Evolutionary conservation across 2,797 vertebrate species (phyloP).

Genomic region (Parauchenoglanis punctatus): DNA sequence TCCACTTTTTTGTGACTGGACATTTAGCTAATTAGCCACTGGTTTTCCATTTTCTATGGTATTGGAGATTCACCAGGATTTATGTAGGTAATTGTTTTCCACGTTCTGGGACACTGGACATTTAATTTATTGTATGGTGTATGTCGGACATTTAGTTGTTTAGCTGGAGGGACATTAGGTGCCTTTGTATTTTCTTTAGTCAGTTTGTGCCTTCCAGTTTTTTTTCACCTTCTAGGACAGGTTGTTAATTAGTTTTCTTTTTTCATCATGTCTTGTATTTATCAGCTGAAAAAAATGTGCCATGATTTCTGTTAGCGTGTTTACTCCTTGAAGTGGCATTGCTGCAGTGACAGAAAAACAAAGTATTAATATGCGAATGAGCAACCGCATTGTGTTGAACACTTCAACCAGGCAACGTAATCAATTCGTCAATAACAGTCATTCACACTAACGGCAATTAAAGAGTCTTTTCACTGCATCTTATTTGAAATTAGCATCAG

Average conservation of each 20-base stretch:
- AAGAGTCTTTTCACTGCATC: background rate
- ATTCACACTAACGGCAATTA: background rate
- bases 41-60: background rate
- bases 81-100: background rate
- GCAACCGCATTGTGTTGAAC: background rate
- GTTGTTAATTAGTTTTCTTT: background rate
- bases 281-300: background rate
- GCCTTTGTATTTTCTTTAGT: background rate
- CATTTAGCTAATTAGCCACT: background rate
- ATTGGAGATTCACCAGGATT: background rate
- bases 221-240: background rate
- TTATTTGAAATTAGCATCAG: background rate
- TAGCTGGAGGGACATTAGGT: background rate
- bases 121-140: background rate
- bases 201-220: background rate
- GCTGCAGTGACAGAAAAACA: background rate
- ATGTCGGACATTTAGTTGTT: background rate
- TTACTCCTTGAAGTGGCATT: background rate
- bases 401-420: background rate
- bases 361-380: background rate
- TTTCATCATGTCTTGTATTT: background rate
- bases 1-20: background rate
- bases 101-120: background rate
- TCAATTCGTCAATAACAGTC: conserved; percentile 34
- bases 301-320: background rate